These are phyloP conservation scores for Noctua comes DNA, from an alignment of 2,888 invertebrate species.

Conservation along the genomic window DNA sequence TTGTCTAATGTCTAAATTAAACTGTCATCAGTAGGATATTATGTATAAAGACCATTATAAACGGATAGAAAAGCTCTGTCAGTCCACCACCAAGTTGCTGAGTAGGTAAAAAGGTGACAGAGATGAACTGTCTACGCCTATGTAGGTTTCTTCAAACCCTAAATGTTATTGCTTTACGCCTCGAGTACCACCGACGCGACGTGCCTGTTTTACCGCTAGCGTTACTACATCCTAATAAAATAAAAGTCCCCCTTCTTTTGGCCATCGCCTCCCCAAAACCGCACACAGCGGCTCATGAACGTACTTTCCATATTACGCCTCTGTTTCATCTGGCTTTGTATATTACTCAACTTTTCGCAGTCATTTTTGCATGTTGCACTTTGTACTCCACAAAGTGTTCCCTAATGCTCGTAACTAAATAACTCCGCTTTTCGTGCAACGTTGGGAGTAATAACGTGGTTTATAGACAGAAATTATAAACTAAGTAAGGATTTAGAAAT, in stretches of 20 bases:
- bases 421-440: constrained; percentile 40
- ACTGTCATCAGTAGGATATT: constrained; percentile 9
- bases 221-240: constrained; percentile 55
- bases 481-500: constrained; percentile 41
- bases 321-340: constrained; percentile 66
- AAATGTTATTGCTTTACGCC: constrained; percentile 43
- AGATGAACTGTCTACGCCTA: constrained; percentile 26
- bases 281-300: constrained; percentile 39
- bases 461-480: constrained; percentile 46
- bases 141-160: constrained; percentile 40
- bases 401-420: constrained; percentile 48
- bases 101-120: constrained; percentile 11
- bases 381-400: constrained; percentile 53
- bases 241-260: constrained; percentile 26
- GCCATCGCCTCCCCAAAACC: constrained; percentile 48
- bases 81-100: constrained; percentile 11
- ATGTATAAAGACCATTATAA: not conserved
- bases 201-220: constrained; percentile 41
- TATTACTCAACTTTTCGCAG: constrained; percentile 69
- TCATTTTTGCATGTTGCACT: constrained; percentile 64
- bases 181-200: constrained; percentile 29
- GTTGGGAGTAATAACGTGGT: constrained; percentile 37
- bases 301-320: constrained; percentile 65
- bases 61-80: not conserved
- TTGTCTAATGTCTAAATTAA: constrained; percentile 26